A percentile compares a stretch with the other conserved stretches of the same genome.
phyloP scores from a whole-genome alignment of 2,113 vertebrate genomes.

The Dendropsophus ebraccatus region DNA sequence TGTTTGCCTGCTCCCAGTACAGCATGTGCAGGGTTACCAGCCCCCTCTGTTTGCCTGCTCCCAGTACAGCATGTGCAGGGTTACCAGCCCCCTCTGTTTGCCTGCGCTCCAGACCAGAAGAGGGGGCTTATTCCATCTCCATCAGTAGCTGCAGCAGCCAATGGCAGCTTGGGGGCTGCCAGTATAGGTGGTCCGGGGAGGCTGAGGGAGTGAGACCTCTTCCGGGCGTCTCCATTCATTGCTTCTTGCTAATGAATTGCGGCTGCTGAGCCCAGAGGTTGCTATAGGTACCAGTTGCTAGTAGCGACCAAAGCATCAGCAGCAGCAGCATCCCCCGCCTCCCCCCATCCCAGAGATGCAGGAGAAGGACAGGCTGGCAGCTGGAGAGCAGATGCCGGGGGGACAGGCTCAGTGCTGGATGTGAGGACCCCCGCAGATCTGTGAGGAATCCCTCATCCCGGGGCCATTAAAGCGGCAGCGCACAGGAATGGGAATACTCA shows the following conservation, averaged over 20 bases:
- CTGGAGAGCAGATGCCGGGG: not conserved
- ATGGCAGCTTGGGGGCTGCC: slow-evolving; percentile 6
- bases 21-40: too few species aligned
- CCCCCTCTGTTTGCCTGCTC: too few species aligned
- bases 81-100: not conserved
- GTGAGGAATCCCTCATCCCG: not conserved
- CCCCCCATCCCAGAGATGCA: slow-evolving; percentile 11
- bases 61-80: not conserved
- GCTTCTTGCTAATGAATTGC: not conserved
- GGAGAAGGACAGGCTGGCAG: not conserved
- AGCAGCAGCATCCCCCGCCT: not conserved
- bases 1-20: too few species aligned
- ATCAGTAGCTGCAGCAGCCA: slow-evolving; percentile 17
- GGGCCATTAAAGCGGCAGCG: not conserved
- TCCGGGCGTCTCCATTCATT: not conserved
- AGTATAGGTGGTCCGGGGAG: slow-evolving; percentile 2
- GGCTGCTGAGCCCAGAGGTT: slow-evolving; percentile 68
- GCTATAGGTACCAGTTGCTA: slow-evolving; percentile 85
- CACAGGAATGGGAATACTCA: slow-evolving; percentile 13
- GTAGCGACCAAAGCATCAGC: slow-evolving; percentile 60
- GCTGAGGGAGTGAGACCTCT: not conserved
- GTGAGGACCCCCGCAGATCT: not conserved
- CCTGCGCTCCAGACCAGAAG: not conserved
- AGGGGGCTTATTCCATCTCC: slow-evolving; percentile 27
- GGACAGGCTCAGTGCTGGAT: not conserved